Base-by-base conservation (phyloP, 2,797 vertebrate species). In the Falco berigora region DNA sequence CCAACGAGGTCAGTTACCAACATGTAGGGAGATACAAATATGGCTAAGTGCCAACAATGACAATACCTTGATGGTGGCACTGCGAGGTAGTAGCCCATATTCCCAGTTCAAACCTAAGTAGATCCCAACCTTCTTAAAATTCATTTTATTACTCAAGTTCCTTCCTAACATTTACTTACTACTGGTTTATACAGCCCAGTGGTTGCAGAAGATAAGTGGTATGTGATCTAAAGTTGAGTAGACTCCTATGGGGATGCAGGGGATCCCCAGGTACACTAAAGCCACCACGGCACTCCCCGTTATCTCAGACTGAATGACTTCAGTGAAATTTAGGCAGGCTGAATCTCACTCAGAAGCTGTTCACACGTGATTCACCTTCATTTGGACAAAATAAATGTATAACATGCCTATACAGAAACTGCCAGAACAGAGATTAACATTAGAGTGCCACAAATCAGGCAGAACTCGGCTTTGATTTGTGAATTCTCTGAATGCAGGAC, bases 211-310 rank as follows among this genome's bases (percentile, higher is more conserved):
- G 55, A 62, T 15, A 63, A 40, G 52, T 18, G 30, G 14, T 78
- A 24, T 14, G 32, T 17, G 66, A 32, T 40, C 20, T 24, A 12
- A 68, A 78, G 42, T n/a, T 47, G 14, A 82, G 28, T 6, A 36
- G 56, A 71, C 23, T 75, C 58, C 30, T 46, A 16, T 10, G 28
- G 47, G 22, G 40, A 79, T 17, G 68, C 10, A 44, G 44, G 14
- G 24, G 32, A 88, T 64, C 34, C 46, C 49, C 68, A n/a, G 8
- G 12, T 19, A 36, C 59, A 15, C 76, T 36, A 8, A 46, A 68
- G 38, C n/a, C 50, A 52, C 23, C 10, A 12, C 16, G 7, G 13
- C 1, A 0, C 23, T 73, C 53, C 50, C 66, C 2, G 0, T 23
- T 50, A 36, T 5, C 59, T 50, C 52, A 58, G 40, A 59, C 10